phyloP scores from a whole-genome alignment of 2,888 invertebrate genomes.

The Sminthurides aquaticus region DNA sequence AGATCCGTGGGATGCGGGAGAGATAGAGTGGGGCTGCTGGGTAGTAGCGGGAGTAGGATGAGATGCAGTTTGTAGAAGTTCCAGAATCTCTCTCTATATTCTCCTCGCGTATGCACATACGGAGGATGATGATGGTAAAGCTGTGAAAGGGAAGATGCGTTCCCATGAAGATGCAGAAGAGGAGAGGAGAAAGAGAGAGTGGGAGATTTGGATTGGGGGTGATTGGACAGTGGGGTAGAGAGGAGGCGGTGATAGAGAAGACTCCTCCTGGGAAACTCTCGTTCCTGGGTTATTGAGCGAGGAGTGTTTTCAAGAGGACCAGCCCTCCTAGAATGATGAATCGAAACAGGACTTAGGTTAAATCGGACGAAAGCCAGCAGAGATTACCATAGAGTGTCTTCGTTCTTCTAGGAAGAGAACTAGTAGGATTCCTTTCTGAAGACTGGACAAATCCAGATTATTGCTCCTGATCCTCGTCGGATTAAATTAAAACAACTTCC shows the following conservation, averaged over 20 bases:
- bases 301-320: conserved; percentile 14
- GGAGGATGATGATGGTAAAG: neutral
- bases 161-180: neutral
- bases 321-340: conserved; percentile 37
- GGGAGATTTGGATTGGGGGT: conserved; percentile 7
- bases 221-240: neutral
- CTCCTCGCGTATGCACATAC: neutral
- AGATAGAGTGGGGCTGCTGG: neutral
- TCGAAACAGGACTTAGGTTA: conserved; percentile 43
- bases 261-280: conserved; percentile 8
- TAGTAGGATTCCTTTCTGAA: conserved; percentile 22
- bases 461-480: conserved; percentile 30
- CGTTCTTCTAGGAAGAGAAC: conserved; percentile 26
- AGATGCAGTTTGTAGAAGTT: no score
- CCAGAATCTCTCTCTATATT: no score
- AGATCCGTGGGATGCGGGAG: neutral
- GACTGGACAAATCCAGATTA: conserved; percentile 34
- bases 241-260: neutral
- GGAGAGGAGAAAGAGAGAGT: no score
- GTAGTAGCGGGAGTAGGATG: no score
- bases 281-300: conserved; percentile 10
- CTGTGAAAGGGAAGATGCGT: neutral
- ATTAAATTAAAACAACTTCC: conserved; percentile 36
- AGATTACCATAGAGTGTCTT: conserved; percentile 33
- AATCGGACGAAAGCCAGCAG: conserved; percentile 40